phyloP scores from a whole-genome alignment of 2,113 vertebrate species.

The Notarius quadriscutis region DNA sequence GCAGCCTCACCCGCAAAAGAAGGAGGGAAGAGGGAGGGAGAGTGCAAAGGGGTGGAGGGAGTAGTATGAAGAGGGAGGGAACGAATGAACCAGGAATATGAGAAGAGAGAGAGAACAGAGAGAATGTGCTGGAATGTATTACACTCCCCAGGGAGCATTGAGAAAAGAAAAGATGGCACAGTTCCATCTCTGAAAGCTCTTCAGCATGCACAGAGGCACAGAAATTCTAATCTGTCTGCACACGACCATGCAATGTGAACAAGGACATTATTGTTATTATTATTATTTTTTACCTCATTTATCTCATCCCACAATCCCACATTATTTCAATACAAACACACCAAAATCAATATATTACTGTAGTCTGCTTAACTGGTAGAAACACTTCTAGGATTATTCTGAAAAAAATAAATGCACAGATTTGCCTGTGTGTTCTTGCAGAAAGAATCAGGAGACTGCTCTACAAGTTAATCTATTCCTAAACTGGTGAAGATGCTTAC shows the following conservation, averaged over 20 bases:
- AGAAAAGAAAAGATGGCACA: constrained; percentile 32
- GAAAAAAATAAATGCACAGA: neutral
- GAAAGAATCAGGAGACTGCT: constrained; percentile 13
- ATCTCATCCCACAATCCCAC: constrained; percentile 1
- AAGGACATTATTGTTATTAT: neutral
- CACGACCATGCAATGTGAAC: neutral
- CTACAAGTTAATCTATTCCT: neutral
- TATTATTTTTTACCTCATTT: neutral
- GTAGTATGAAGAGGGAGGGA: constrained; percentile 36
- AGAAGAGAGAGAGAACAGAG: constrained; percentile 33
- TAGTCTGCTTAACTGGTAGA: neutral
- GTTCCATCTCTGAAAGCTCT: constrained; percentile 36
- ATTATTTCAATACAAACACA: constrained; percentile 1
- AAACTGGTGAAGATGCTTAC: constrained; percentile 22
- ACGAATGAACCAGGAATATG: constrained; percentile 33
- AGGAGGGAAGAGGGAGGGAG: constrained; percentile 30
- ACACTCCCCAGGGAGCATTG: constrained; percentile 28
- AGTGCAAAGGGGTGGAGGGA: constrained; percentile 25
- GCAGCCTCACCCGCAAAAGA: constrained; percentile 32
- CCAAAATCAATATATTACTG: constrained; percentile 5
- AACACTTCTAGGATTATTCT: constrained; percentile 9
- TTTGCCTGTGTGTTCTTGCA: constrained; percentile 14
- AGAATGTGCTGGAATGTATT: constrained; percentile 39
- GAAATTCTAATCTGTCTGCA: constrained; percentile 7
- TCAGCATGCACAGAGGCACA: constrained; percentile 6